Evolutionary conservation across 2,888 invertebrate species (phyloP).

Genomic region (Spodoptera littoralis): DNA sequence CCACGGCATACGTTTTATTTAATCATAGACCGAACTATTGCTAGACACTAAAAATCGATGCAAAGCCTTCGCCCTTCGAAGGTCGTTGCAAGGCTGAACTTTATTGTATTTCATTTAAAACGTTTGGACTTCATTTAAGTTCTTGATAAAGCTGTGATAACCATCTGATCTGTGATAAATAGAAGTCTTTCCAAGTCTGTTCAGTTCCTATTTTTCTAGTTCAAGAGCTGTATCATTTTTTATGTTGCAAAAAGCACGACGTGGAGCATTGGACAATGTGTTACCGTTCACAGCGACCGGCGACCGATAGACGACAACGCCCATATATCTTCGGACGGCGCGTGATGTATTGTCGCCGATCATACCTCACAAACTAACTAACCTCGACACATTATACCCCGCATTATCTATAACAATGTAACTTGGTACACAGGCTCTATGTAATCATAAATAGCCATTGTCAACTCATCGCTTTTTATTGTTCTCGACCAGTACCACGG

Average conservation of each 20-base stretch:
- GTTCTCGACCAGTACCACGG: conserved; percentile 22
- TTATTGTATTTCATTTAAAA: conserved; percentile 19
- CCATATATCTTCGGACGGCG: conserved; percentile 75
- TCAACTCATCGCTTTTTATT: conserved; percentile 5
- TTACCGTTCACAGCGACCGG: conserved; percentile 66
- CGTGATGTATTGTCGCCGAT: conserved; percentile 76
- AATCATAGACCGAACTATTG: conserved; percentile 32
- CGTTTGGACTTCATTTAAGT: conserved; percentile 9
- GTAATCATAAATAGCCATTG: conserved; percentile 13
- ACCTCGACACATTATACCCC: conserved; percentile 57
- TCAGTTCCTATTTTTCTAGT: conserved; percentile 35
- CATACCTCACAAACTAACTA: conserved; percentile 71
- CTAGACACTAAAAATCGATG: conserved; percentile 45
- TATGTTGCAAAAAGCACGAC: conserved; percentile 57
- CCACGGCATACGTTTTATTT: conserved; percentile 21
- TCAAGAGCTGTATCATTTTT: conserved; percentile 55
- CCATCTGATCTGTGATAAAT: background rate
- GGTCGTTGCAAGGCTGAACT: conserved; percentile 21
- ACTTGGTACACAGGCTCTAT: conserved; percentile 28
- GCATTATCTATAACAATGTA: conserved; percentile 59
- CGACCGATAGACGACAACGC: conserved; percentile 72
- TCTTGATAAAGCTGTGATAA: background rate
- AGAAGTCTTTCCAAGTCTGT: background rate
- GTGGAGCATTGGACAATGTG: conserved; percentile 56
- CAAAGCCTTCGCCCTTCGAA: conserved; percentile 33